phyloP scores from a whole-genome alignment of 2,797 vertebrate genomes.

The Oreonectes daqikongensis region DNA sequence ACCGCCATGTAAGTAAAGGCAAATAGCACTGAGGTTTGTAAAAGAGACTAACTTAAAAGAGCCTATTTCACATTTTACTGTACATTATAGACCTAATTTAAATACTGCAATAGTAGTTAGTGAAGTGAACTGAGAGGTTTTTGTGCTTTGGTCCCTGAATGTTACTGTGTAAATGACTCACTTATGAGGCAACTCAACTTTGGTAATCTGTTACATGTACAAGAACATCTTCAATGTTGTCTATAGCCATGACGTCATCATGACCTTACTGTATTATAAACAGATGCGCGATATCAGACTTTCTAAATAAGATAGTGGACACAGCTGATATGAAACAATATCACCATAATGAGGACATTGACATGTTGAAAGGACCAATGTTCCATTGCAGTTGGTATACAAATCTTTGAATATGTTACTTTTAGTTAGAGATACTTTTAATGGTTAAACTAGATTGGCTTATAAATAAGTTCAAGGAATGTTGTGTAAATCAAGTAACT shows the following conservation, averaged over 20 bases:
- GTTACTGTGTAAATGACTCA: neutral
- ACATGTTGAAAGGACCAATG: slow-evolving; percentile 13
- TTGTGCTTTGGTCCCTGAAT: neutral
- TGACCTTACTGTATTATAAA: neutral
- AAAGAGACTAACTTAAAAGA: neutral
- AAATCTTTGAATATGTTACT: neutral
- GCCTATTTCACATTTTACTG: no score
- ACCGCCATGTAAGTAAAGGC: no score
- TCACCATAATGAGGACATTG: neutral
- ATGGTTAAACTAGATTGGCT: slow-evolving; percentile 1
- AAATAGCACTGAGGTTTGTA: neutral
- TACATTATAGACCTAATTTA: no score
- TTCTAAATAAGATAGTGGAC: neutral
- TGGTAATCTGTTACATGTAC: neutral
- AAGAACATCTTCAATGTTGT: neutral
- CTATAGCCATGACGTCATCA: neutral
- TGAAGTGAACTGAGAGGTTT: neutral
- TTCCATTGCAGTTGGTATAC: slow-evolving; percentile 8
- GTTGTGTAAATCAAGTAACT: neutral
- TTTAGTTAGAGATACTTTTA: neutral
- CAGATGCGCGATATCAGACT: neutral
- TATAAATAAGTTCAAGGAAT: neutral
- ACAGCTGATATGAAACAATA: neutral
- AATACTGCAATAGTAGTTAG: neutral
- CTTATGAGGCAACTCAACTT: neutral